Conservation (phyloP, 2,113 vertebrate genomes). For the Rostratula benghalensis region DNA sequence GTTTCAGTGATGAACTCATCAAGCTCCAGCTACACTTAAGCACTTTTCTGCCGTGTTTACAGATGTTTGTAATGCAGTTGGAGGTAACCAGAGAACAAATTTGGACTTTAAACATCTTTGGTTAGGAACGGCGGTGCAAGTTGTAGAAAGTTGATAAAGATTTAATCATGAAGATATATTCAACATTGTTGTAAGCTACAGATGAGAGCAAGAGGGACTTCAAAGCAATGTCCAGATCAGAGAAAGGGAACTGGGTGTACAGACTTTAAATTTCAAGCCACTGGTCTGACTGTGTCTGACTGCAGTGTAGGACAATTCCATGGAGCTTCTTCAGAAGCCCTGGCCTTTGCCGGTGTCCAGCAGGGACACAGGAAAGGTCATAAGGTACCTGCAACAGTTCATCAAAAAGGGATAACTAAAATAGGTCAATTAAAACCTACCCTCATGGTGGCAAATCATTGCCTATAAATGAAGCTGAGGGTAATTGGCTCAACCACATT, state of each 20-base stretch:
- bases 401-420: not conserved
- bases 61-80: not conserved
- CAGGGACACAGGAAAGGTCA: not conserved
- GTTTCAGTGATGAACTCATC: not conserved
- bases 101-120: not conserved
- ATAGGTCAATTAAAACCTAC: not conserved
- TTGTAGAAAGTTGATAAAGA: not conserved
- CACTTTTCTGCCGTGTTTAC: not conserved
- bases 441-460: not conserved
- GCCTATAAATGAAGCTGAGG: not conserved
- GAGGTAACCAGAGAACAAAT: not conserved
- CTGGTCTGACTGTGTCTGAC: not conserved
- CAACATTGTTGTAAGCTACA: not conserved
- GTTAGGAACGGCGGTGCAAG: fast-evolving
- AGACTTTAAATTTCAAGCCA: not conserved
- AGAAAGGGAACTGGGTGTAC: not conserved
- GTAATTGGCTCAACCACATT: not conserved
- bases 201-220: not conserved
- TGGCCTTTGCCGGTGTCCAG: not conserved
- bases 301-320: not conserved
- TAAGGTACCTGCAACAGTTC: not conserved
- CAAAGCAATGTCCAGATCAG: not conserved
- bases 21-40: not conserved
- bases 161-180: not conserved
- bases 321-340: not conserved